Percentiles rank a stretch among this genome's conserved stretches.
Evolutionary conservation across 2,888 invertebrate species (phyloP).

Genomic region (Kuschelorhynchus macadamiae): DNA sequence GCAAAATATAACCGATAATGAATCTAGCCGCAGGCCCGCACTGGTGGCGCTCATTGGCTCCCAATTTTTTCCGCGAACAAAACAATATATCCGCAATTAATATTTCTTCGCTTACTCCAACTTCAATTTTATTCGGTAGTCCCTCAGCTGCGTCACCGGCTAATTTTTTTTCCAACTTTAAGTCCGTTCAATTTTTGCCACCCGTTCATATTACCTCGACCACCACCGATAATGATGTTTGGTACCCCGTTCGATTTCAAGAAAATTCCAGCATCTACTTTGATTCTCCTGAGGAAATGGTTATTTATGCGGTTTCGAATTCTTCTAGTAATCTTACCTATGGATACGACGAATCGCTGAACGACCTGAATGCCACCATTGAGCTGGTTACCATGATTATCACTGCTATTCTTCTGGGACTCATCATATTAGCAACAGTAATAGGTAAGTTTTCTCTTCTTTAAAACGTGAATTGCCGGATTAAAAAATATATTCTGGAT

Average conservation of each 20-base stretch:
- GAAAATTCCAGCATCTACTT: conserved; percentile 58
- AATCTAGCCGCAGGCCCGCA: conserved; percentile 40
- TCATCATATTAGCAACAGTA: conserved; percentile 76
- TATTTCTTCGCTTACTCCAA: conserved; percentile 33
- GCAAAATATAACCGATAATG: conserved; percentile 29
- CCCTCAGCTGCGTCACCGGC: conserved; percentile 44
- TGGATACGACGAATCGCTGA: conserved; percentile 56
- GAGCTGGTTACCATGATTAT: conserved; percentile 75
- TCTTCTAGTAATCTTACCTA: conserved; percentile 42
- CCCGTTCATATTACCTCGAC: conserved; percentile 18
- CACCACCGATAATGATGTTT: conserved; percentile 56
- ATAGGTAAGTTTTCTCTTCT: conserved; percentile 76
- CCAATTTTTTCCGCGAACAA: conserved; percentile 58
- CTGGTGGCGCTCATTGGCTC: conserved; percentile 61
- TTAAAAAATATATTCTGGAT: too few species aligned
- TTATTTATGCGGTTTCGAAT: conserved; percentile 46
- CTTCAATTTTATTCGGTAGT: conserved; percentile 26
- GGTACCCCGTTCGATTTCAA: conserved; percentile 61
- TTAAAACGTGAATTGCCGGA: too few species aligned
- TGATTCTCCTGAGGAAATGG: conserved; percentile 47
- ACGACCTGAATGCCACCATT: conserved; percentile 54
- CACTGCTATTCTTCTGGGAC: conserved; percentile 73
- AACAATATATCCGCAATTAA: conserved; percentile 48
- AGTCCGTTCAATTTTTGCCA: conserved; percentile 30
- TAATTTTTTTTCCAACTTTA: conserved; percentile 43